phyloP scores from a whole-genome alignment of 1,140 invertebrate genomes.

The Melanaphis sacchari region DNA sequence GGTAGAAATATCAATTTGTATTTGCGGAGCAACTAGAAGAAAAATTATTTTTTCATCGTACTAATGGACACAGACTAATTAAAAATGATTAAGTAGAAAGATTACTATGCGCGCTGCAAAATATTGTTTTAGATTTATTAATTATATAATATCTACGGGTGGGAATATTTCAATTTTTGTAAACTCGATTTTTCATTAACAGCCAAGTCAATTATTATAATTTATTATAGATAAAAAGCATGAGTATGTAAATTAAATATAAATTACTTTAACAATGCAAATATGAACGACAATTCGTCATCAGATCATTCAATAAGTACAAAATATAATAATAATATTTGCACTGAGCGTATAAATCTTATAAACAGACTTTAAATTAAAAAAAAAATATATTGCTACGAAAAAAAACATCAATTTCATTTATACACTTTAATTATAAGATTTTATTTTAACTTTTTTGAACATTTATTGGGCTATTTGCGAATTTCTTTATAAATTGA shows the following conservation, averaged over 20 bases:
- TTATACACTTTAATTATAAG: background rate
- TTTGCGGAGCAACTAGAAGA: background rate
- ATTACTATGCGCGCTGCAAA: background rate
- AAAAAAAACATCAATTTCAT: no score
- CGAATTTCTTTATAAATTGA: background rate
- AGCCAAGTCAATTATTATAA: background rate
- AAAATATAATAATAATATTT: background rate
- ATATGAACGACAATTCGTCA: background rate
- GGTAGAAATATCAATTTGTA: background rate
- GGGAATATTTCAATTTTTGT: background rate
- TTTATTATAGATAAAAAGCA: background rate
- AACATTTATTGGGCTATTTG: background rate
- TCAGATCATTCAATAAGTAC: background rate
- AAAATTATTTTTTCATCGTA: background rate
- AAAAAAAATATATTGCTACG: background rate
- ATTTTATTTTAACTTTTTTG: background rate
- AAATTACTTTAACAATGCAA: background rate
- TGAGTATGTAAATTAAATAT: background rate
- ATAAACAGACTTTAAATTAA: background rate
- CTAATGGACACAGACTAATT: background rate
- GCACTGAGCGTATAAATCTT: background rate
- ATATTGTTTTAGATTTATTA: constrained; percentile 11
- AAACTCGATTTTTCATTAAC: background rate
- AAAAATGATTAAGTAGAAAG: background rate
- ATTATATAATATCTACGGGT: background rate